Conservation (phyloP, 1,140 invertebrate genomes). For the Drosophila elegans region DNA sequence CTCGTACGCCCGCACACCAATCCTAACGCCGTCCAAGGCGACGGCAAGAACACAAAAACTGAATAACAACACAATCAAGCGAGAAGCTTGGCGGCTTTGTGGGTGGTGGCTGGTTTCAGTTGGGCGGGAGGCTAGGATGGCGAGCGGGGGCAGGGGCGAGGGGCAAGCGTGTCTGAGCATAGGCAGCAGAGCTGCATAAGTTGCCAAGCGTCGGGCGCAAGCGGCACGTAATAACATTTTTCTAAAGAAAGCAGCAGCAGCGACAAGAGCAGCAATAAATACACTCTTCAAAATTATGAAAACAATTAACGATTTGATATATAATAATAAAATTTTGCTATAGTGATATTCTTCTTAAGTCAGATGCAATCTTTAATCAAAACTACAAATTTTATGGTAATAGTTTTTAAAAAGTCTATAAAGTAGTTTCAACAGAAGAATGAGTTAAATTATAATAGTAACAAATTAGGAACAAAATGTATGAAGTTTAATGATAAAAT, state of each 20-base stretch:
- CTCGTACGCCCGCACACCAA: constrained; percentile 1
- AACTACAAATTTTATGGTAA: too few relatives aligned
- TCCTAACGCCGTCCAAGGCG: constrained; percentile 38
- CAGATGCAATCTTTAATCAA: too few relatives aligned
- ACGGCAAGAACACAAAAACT: constrained; percentile 76
- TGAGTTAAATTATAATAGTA: too few relatives aligned
- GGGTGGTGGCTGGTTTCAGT: background rate
- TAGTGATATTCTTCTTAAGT: too few relatives aligned
- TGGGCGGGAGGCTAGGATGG: background rate
- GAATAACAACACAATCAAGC: constrained; percentile 83
- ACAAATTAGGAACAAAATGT: too few relatives aligned
- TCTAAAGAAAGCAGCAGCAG: constrained; percentile 69
- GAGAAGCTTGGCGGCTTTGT: constrained; percentile 41
- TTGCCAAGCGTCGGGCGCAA: constrained; percentile 69
- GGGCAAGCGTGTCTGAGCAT: constrained; percentile 71
- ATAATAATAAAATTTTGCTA: too few relatives aligned
- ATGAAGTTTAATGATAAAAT: too few relatives aligned
- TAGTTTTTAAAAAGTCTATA: too few relatives aligned
- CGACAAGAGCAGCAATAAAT: constrained; percentile 39
- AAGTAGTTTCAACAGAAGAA: too few relatives aligned
- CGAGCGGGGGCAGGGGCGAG: background rate
- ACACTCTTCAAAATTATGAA: constrained; percentile 7
- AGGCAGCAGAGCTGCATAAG: constrained; percentile 74
- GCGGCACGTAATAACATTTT: constrained; percentile 83
- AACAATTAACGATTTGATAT: too few relatives aligned